Evolutionary conservation across 2,113 vertebrate genomes (phyloP), one percentile per base, ranked within the genome.

Genomic region (Podiceps cristatus): DNA sequence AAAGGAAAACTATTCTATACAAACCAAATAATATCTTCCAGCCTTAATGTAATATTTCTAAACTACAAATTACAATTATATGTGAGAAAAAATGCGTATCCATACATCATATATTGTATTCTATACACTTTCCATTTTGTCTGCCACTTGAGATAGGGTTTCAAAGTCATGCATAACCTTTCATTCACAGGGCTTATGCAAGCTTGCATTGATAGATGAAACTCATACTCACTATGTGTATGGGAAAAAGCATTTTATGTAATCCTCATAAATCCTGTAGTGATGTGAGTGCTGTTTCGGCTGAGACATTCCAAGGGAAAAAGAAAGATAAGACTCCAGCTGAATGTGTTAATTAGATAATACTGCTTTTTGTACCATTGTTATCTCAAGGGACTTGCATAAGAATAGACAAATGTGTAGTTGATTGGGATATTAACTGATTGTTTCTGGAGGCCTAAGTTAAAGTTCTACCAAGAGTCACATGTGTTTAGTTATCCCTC

Each of bases 301-400:
- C 45, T 71, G 79, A 86, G 56, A 69, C 56, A 90, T 76, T 93
- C 79, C 63, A 82, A 53, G 82, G 49, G 58, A 85, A 82, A 87
- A 88, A 0, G 35, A 85, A 85, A 89, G 23, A 86, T 71, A 58
- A 90, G 35, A 97, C 60, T 58, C 50, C 62, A 86, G 25, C 58
- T 47, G 49, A 31, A 59, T 94, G 60, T 92, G 83, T 94, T 95
- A 95, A 97, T 78, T 96, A 92, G 82, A 94, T 91, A 90, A 81
- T 94, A 37, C 55, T 90, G 24, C 49, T 83, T 95, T 88, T 71
- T 93, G 75, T 91, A 56, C 71, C 63, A 69, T 24, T 95, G 44
- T 60, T 96, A 78, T 88, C 91, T 95, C 88, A 35, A 3, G 47
- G 31, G 82, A 78, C 68, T 85, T 18, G 4, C 77, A 37, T 62